Percentiles rank a stretch among this genome's conserved stretches.
Conservation (phyloP, 2,888 invertebrate genomes). For the Drosophila monieri region DNA sequence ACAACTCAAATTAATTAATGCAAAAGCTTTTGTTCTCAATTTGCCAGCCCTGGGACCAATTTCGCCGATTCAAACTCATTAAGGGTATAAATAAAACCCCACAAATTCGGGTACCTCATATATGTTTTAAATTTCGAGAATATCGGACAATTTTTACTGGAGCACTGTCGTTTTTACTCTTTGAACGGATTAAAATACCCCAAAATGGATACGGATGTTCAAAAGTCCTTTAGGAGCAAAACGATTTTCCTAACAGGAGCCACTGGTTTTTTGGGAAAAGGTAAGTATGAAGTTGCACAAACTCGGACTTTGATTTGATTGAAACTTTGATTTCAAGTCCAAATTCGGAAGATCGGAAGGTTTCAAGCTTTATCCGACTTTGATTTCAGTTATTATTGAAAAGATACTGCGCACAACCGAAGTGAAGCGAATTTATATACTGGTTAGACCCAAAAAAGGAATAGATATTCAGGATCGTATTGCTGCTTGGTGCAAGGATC, state of each 20-base stretch:
- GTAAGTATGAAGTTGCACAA: background rate
- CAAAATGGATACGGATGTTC: conserved; percentile 35
- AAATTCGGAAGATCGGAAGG: background rate
- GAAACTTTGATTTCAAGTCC: background rate
- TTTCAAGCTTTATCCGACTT: background rate
- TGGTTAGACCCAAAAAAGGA: conserved; percentile 86
- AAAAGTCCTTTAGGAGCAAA: conserved; percentile 33
- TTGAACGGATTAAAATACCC: background rate
- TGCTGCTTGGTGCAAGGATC: conserved; percentile 88
- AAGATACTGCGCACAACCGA: conserved; percentile 84
- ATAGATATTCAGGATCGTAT: conserved; percentile 87
- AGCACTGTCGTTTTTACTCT: background rate
- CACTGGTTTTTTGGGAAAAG: conserved; percentile 47
- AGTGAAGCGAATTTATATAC: conserved; percentile 85
- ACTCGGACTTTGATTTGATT: background rate
- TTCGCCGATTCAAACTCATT: background rate
- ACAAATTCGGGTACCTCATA: background rate
- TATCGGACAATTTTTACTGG: background rate
- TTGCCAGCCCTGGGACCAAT: background rate
- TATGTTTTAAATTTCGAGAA: background rate
- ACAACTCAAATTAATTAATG: background rate
- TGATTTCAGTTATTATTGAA: conserved; percentile 52
- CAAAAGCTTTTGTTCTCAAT: background rate
- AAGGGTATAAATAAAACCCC: background rate
- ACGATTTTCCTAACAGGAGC: conserved; percentile 41